Evolutionary conservation across 2,888 invertebrate genomes (phyloP).

Genomic region (Morpho achilles): DNA sequence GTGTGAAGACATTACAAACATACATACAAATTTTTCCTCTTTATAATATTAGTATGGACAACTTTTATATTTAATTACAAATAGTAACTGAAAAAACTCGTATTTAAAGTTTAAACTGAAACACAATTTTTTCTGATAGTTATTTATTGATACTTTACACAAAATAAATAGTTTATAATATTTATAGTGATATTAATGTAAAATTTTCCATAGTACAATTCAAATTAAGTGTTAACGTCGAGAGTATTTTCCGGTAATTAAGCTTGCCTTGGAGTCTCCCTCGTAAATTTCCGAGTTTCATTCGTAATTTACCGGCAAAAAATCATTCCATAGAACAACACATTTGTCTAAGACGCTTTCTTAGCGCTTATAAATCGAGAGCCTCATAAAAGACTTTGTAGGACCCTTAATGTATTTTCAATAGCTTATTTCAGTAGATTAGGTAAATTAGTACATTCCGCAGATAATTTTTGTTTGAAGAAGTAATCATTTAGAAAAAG

Average conservation of each 20-base stretch:
- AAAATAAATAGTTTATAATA: too few species aligned
- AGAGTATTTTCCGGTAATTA: background rate
- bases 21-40: too few species aligned
- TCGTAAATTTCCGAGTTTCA: background rate
- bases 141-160: too few species aligned
- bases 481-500: too few species aligned
- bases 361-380: background rate
- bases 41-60: too few species aligned
- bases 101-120: too few species aligned
- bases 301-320: background rate
- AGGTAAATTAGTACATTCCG: background rate
- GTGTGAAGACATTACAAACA: too few species aligned
- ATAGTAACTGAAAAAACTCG: too few species aligned
- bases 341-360: background rate
- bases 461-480: background rate
- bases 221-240: background rate
- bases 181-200: too few species aligned
- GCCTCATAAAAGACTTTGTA: background rate
- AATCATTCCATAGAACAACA: background rate
- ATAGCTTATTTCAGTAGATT: background rate
- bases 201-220: too few species aligned
- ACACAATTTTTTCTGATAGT: too few species aligned
- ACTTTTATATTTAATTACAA: too few species aligned
- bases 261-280: background rate
- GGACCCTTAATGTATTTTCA: background rate